phyloP scores from a whole-genome alignment of 2,888 invertebrate genomes.

The Alviniconcha strummeri region DNA sequence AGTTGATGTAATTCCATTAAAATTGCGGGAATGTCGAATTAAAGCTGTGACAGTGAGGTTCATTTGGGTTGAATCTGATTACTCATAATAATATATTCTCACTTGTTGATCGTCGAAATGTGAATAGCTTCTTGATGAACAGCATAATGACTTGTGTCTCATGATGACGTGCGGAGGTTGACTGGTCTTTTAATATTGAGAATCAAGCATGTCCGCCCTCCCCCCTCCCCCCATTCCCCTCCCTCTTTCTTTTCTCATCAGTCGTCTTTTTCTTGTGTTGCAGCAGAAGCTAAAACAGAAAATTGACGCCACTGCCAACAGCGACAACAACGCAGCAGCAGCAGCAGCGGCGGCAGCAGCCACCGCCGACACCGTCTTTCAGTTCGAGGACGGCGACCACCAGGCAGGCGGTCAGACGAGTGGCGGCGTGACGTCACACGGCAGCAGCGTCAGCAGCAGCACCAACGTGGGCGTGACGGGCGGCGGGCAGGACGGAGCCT shows the following conservation, averaged over 20 bases:
- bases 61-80: too few species aligned
- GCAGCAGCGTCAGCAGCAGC: slow-evolving; percentile 15
- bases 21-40: too few species aligned
- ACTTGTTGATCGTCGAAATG: too few species aligned
- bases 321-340: slow-evolving; percentile 30
- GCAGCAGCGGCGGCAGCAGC: slow-evolving; percentile 40
- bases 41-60: too few species aligned
- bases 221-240: neutral
- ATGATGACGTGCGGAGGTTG: too few species aligned
- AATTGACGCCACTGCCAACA: slow-evolving; percentile 52
- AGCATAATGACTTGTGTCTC: too few species aligned
- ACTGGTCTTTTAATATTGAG: too few species aligned
- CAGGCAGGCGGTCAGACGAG: slow-evolving; percentile 29
- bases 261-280: neutral
- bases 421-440: slow-evolving; percentile 19
- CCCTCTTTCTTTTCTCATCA: neutral
- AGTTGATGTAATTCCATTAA: too few species aligned
- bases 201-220: neutral
- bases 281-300: slow-evolving; percentile 64
- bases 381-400: slow-evolving; percentile 55
- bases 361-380: slow-evolving; percentile 52
- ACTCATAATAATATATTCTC: too few species aligned
- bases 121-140: too few species aligned
- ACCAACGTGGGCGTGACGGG: slow-evolving; percentile 27
- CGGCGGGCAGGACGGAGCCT: slow-evolving; percentile 2